These are phyloP conservation scores for Scylla paramamosain DNA, from an alignment of 1,140 invertebrate genomes.

Conservation along the genomic window DNA sequence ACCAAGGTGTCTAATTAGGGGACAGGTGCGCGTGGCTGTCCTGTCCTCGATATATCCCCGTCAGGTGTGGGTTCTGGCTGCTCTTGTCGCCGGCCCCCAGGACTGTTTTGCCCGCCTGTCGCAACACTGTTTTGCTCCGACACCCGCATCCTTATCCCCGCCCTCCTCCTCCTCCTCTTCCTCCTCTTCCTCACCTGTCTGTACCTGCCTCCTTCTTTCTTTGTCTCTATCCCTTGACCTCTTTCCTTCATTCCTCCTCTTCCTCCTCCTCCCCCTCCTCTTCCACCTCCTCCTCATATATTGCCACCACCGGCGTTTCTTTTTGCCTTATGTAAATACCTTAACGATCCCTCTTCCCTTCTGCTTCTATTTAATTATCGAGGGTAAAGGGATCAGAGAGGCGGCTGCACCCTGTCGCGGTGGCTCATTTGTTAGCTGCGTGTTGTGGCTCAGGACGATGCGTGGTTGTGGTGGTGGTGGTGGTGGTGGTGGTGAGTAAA, in stretches of 20 bases:
- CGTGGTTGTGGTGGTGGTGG: not conserved
- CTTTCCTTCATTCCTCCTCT: not conserved
- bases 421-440: not conserved
- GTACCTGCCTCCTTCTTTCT: not conserved
- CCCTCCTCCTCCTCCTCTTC: not conserved
- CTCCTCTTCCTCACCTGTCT: not conserved
- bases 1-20: no score
- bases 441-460: not conserved
- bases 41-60: conserved; percentile 10
- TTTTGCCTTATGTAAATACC: not conserved
- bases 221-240: not conserved
- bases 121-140: not conserved
- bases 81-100: not conserved
- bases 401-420: not conserved
- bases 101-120: not conserved
- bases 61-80: not conserved
- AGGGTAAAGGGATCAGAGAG: not conserved
- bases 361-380: conserved; percentile 6
- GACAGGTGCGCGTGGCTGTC: not conserved
- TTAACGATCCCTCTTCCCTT: conserved; percentile 12
- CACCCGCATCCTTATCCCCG: not conserved
- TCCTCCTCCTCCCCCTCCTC: not conserved
- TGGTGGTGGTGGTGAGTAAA: not conserved
- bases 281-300: not conserved
- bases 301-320: not conserved